These are phyloP conservation scores for Biston stratarius DNA, from an alignment of 2,888 invertebrate genomes.

Conservation along the genomic window DNA sequence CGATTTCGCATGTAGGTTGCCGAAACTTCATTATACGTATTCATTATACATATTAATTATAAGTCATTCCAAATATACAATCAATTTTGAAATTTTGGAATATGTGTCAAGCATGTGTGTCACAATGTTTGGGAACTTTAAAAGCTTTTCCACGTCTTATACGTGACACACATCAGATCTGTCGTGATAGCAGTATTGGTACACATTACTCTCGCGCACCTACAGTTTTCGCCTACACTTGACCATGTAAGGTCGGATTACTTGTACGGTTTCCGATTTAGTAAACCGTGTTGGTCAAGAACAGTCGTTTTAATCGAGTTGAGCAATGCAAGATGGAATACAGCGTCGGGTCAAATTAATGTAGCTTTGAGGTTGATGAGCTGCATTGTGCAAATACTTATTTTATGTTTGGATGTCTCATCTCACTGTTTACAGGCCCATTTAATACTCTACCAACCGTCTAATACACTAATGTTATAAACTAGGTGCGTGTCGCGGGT, in stretches of 20 bases:
- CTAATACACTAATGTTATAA: too few species aligned
- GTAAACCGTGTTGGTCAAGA: slow-evolving; percentile 40
- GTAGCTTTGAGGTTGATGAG: slow-evolving; percentile 8
- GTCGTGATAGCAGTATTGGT: slow-evolving; percentile 51
- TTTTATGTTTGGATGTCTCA: background rate
- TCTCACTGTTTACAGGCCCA: background rate
- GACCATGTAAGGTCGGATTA: slow-evolving; percentile 62
- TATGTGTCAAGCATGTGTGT: background rate
- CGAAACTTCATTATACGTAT: too few species aligned
- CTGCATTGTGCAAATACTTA: slow-evolving; percentile 1
- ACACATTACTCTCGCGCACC: slow-evolving; percentile 53
- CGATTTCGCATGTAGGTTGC: too few species aligned
- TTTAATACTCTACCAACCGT: too few species aligned
- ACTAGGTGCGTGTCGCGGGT: background rate
- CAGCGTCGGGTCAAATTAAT: slow-evolving; percentile 17
- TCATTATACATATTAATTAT: background rate
- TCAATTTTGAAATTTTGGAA: background rate
- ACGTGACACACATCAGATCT: slow-evolving; percentile 42
- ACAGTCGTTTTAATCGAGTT: slow-evolving; percentile 36
- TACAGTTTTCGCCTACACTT: slow-evolving; percentile 63
- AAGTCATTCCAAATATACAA: background rate
- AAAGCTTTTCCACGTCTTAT: slow-evolving; percentile 25
- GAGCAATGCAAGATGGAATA: slow-evolving; percentile 25
- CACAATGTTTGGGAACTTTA: slow-evolving; percentile 20
- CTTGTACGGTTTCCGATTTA: slow-evolving; percentile 50